Percentiles rank a stretch among this genome's conserved stretches.
These are phyloP conservation scores for Hoplias malabaricus DNA, from an alignment of 2,113 vertebrate genomes.

Conservation along the genomic window DNA sequence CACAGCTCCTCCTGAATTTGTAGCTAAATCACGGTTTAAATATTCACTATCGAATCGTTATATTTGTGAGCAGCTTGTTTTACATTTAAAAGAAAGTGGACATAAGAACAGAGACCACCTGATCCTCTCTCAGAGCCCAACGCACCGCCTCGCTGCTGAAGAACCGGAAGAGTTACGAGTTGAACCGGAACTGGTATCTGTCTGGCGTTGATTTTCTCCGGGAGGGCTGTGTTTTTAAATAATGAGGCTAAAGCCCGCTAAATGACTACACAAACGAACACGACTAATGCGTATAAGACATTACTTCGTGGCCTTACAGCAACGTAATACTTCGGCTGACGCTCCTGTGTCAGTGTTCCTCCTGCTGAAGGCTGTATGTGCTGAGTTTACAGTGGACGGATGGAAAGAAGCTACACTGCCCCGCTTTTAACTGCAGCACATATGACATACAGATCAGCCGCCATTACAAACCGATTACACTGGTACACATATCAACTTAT, in stretches of 20 bases:
- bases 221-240: neutral
- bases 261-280: neutral
- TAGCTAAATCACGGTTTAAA: too few relatives aligned
- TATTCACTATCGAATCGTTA: too few relatives aligned
- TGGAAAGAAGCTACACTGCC: neutral
- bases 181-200: conserved; percentile 5
- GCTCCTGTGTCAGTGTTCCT: neutral
- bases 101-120: neutral
- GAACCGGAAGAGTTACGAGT: conserved; percentile 14
- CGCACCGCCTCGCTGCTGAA: neutral
- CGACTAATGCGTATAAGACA: too few relatives aligned
- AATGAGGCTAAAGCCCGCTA: neutral
- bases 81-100: too few relatives aligned
- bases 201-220: neutral
- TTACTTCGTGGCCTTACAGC: too few relatives aligned
- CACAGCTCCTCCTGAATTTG: too few relatives aligned
- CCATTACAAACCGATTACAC: too few relatives aligned
- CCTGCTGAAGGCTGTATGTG: neutral
- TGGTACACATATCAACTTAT: too few relatives aligned
- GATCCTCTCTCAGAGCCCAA: neutral
- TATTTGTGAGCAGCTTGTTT: neutral
- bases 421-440: neutral
- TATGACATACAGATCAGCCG: neutral
- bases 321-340: too few relatives aligned
- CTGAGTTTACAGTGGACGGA: neutral